These are phyloP conservation scores for Pycnonotus jocosus DNA, from an alignment of 2,113 vertebrate genomes.

Conservation along the genomic window DNA sequence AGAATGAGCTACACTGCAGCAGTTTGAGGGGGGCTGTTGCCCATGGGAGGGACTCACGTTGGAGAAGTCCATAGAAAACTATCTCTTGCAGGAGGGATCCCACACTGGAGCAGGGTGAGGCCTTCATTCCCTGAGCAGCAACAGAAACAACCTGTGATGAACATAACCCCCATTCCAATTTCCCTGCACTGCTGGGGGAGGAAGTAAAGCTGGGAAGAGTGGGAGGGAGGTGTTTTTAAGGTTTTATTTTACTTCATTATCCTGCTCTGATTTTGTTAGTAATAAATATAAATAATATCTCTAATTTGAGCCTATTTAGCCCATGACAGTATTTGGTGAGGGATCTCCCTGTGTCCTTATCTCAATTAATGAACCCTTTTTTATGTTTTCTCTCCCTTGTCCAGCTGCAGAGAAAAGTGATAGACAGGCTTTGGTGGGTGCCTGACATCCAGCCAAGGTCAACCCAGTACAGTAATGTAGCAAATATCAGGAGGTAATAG, in stretches of 20 bases:
- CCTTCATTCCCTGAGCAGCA: neutral
- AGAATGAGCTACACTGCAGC: neutral
- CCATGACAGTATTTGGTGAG: neutral
- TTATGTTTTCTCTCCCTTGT: neutral
- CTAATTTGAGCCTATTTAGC: neutral
- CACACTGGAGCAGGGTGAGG: neutral
- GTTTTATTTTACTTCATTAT: neutral
- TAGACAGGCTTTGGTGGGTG: neutral
- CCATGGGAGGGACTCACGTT: neutral
- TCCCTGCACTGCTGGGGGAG: neutral
- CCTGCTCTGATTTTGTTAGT: neutral
- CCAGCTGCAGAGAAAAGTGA: neutral
- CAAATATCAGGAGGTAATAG: neutral
- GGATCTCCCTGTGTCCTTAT: neutral
- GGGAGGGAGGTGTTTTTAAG: neutral
- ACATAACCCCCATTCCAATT: neutral
- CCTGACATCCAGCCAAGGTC: neutral
- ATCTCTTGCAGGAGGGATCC: neutral
- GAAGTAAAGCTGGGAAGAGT: neutral
- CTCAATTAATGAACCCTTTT: neutral
- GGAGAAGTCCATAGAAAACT: neutral
- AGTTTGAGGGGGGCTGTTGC: neutral
- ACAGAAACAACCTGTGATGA: neutral
- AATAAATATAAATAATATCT: neutral
- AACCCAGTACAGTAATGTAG: neutral